Base-by-base conservation (phyloP, 2,797 vertebrate species). In the Sardinella longiceps region DNA sequence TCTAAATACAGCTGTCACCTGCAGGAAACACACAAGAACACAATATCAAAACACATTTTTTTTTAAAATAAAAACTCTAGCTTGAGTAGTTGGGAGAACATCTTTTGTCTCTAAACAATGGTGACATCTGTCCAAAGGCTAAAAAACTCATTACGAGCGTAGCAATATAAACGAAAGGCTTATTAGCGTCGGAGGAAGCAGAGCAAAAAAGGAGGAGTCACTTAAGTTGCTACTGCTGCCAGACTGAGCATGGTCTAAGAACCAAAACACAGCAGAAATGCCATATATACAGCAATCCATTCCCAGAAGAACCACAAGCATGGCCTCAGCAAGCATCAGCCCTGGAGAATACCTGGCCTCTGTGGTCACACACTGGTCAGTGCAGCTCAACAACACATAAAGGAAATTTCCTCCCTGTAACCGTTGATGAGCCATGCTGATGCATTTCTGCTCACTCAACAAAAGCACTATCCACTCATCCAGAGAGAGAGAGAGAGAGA, bases 381-480 rank as follows among this genome's bases (percentile, higher is more conserved):
- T n/a, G n/a, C 70, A 39, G 37, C 70, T 77, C 70, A 39, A 43
- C 37, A 39, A 43, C 18, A 77, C 37, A 43, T 77, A 77, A 77
- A 77, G 39, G 70, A 43, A 20, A 77, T 77, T 77, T 77, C 70
- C 70, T 77, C 70, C 70, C 37, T 43, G 70, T 77, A 23, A 77
- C 37, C 20, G 33, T 77, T 77, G 37, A 77, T 77, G 70, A 77
- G 70, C 70, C 70, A 77, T 77, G 70, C 70, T 39, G 70, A 86
- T 23, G 37, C 56, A 46, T 83, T 25, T 48, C 80, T 39, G 28
- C 46, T 82, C 83, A 85, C 1, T 0, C 37, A 82, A 33, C 81
- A 15, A 66, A 14, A 50, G 51, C 85, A 60, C 51, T 85, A 39
- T 23, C 60, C 85, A 86, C 46, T 51, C 33, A n/a, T 60, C 11